Base-by-base conservation (phyloP, 2,888 invertebrate genomes). In the Lasius fuliginosus region DNA sequence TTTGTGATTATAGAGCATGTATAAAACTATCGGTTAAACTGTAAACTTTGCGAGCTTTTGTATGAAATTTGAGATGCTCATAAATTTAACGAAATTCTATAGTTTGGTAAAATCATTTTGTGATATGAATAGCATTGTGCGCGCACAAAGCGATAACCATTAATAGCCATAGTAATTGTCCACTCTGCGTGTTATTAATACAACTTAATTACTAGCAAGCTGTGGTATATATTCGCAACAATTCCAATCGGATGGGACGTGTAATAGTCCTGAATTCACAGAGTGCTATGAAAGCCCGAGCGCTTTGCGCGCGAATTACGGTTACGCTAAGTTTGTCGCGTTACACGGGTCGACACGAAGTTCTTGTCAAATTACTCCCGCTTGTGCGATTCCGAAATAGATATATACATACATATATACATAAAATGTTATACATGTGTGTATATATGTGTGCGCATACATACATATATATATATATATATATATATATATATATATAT, bases 121-220 rank as follows among this genome's bases (percentile, higher is more conserved):
- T 8, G 15, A 42, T 36, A 36, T 33, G 49, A 42, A 33, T 69
- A 79, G 42, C 15, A 36, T 30, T 8, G 18, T 18, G 56, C 46
- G 11, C 33, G 42, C 42, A 46, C 58, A 79, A 46, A 79, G 71
- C 58, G 58, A 79, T 71, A 42, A 71, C 27, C 60, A 46, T 71
- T 79, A 46, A 69, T 71, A 42, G 18, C 69, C 33, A 18, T 18
- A 30, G 33, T 60, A 71, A 79, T 49, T 71, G 71, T 60, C 9
- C 71, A 42, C 18, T 49, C n/a, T 15, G 71, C 46, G 23, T 71
- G 60, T 79, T 71, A 71, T 79, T 71, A 79, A 79, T 79, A 60
- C 46, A 79, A 71, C 60, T 71, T 79, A 60, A 71, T 79, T 79
- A 71, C 71, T 23, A 71, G 33, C 71, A 79, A 79, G 79, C 71